Percentiles rank a stretch among this genome's conserved stretches.
Conservation (phyloP, 2,888 invertebrate species). For the Macropis europaea region DNA sequence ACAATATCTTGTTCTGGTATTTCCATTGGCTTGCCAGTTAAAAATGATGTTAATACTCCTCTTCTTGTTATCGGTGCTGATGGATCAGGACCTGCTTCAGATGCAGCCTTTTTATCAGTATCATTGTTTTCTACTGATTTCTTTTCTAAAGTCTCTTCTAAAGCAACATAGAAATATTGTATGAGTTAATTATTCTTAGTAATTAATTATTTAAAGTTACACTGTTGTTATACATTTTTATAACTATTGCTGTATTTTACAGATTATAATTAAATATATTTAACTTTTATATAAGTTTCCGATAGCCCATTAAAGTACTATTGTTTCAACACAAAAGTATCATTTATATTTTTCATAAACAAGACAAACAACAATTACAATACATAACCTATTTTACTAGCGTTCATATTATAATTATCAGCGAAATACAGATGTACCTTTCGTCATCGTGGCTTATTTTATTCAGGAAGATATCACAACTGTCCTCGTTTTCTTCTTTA, state of each 20-base stretch:
- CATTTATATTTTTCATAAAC: not conserved
- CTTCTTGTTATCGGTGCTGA: conserved; percentile 90
- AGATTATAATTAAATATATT: not conserved
- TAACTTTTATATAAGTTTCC: no score
- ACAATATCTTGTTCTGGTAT: conserved; percentile 93
- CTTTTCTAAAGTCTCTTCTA: conserved; percentile 71
- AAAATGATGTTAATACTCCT: conserved; percentile 90
- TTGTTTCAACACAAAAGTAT: not conserved
- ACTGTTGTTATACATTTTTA: not conserved
- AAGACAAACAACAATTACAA: not conserved
- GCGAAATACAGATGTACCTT: conserved; percentile 39
- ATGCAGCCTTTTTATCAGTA: conserved; percentile 68
- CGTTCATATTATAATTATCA: conserved; percentile 7
- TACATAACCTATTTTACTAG: conserved; percentile 23
- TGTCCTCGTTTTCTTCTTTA: conserved; percentile 9
- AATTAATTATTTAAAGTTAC: not conserved
- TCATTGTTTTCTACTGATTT: conserved; percentile 74
- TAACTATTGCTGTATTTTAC: no score
- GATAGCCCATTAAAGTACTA: no score
- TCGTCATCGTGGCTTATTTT: conserved; percentile 41
- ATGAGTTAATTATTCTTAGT: not conserved
- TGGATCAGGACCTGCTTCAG: conserved; percentile 84
- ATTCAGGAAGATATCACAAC: not conserved
- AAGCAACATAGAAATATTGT: conserved; percentile 6
- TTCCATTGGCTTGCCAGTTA: conserved; percentile 90